These are phyloP conservation scores for Tetramorium parvispinum DNA, from an alignment of 1,140 invertebrate genomes.

Conservation along the genomic window DNA sequence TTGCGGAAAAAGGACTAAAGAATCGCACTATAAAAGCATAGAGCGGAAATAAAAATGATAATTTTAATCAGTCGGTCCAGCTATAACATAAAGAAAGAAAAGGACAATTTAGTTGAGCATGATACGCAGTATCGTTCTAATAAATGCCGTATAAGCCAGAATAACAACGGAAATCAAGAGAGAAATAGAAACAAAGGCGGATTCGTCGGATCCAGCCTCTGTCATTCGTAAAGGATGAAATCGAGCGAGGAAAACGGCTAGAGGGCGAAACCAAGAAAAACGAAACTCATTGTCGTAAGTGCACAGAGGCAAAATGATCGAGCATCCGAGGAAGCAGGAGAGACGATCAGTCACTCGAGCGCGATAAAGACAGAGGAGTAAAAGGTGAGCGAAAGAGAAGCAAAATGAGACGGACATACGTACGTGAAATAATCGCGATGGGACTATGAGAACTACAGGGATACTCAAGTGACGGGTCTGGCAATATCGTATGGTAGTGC, in stretches of 20 bases:
- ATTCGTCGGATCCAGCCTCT: constrained; percentile 13
- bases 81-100: background rate
- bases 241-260: constrained; percentile 22
- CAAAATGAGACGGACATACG: background rate
- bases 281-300: constrained; percentile 8
- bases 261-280: background rate
- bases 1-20: background rate
- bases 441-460: constrained; percentile 26
- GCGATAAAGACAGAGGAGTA: background rate
- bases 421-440: constrained; percentile 28
- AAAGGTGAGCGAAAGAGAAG: background rate
- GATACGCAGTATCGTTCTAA: background rate
- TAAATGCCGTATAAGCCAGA: constrained; percentile 18
- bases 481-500: constrained; percentile 73
- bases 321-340: constrained; percentile 48
- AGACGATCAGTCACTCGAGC: constrained; percentile 27
- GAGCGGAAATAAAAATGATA: background rate
- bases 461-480: constrained; percentile 67
- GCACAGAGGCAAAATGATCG: constrained; percentile 25
- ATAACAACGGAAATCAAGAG: constrained; percentile 31
- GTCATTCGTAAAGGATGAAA: constrained; percentile 44
- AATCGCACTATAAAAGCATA: background rate
- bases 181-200: constrained; percentile 31
- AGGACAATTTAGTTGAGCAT: background rate
- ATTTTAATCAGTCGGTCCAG: constrained; percentile 9